Evolutionary conservation across 2,113 vertebrate species (phyloP), one percentile per base, ranked within the genome.

Genomic region (Hyperoodon ampullatus): DNA sequence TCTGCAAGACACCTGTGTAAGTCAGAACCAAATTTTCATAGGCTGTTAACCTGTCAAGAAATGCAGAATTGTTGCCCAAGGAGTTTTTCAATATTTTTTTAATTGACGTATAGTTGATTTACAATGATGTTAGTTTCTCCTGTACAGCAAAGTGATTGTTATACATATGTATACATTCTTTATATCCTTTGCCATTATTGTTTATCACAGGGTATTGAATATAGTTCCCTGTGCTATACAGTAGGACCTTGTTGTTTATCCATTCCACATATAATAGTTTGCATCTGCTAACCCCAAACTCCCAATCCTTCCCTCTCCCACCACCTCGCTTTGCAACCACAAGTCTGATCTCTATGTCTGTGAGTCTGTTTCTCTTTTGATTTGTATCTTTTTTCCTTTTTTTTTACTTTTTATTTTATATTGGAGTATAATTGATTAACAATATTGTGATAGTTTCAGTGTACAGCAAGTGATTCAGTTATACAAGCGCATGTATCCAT

Each of bases 1-100:
- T 81, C 9, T 65, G 65, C 18, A 58, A 18, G 44, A 28, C 42
- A 24, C 44, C 58, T 61, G 10, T 71, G 9, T 47, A 55, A 50
- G 80, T 88, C 35, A 86, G 61, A 94, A 42, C 65, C 71, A 96
- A 78, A 55, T 58, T 93, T 94, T 72, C 65, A 71, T 42, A 93
- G 24, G 15, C 23, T n/a, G 2, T 47, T 47, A 12, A 12, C 23
- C 39, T 95, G 47, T 82, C 61, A 60, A 21, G 33, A 77, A 88
- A 35, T 47, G 6, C n/a, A 61, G 65, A 97, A 80, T 78, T 42
- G 63, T 10, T 61, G 21, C 55, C 71, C 84, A 84, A 74, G 33
- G 91, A 4, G 21, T n/a, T 84, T 89, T 95, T 88, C 47, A 66
- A 35, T 65, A 65, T 30, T 47, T 6, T 75, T 77, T 33, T 18